A percentile compares a stretch with the other conserved stretches of the same genome.
phyloP scores from a whole-genome alignment of 2,113 vertebrate species.

The Dicrurus megarhynchus region DNA sequence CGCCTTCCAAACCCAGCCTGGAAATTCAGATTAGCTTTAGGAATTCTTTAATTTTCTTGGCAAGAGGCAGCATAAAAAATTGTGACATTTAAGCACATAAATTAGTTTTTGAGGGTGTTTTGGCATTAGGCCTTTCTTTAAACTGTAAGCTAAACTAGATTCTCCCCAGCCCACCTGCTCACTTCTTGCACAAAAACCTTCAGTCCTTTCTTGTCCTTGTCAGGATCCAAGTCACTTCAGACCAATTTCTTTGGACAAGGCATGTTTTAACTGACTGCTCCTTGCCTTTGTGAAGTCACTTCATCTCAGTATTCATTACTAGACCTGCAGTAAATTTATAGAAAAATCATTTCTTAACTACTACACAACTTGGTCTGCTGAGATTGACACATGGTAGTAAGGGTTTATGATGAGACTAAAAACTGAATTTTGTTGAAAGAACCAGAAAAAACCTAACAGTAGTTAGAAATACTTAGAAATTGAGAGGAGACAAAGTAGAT shows the following conservation, averaged over 20 bases:
- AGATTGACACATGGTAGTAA: neutral
- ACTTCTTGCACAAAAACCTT: neutral
- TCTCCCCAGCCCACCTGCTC: neutral
- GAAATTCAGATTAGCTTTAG: neutral
- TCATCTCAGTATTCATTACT: neutral
- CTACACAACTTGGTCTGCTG: neutral
- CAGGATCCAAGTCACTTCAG: neutral
- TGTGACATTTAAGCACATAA: neutral
- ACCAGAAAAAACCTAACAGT: fast-evolving
- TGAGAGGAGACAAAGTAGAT: neutral
- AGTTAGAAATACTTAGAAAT: neutral
- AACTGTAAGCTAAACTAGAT: neutral
- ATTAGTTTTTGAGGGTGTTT: neutral
- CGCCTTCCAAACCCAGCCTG: neutral
- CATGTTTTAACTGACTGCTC: neutral
- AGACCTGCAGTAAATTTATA: neutral
- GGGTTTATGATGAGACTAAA: neutral
- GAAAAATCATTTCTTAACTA: neutral
- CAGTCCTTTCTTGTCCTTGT: neutral
- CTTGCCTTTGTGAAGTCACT: neutral
- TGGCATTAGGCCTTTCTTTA: neutral
- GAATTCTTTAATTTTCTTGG: slow-evolving; percentile 6
- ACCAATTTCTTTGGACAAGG: neutral
- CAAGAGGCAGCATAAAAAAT: neutral
- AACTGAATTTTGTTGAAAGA: neutral